Evolutionary conservation across 2,113 vertebrate genomes (phyloP).

Genomic region (Paradoxurus hermaphroditus): DNA sequence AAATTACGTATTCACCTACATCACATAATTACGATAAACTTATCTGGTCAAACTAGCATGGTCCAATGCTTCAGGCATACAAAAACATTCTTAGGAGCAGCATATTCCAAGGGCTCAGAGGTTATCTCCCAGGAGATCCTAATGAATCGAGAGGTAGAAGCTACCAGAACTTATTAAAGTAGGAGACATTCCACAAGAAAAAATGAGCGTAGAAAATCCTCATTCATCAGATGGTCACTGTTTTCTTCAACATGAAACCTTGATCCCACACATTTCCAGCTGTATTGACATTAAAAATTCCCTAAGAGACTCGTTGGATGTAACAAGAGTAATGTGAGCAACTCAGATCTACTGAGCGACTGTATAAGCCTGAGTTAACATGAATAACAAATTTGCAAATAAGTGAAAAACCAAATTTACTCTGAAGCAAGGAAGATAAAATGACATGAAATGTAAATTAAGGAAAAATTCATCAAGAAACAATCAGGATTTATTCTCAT

Average conservation of each 20-base stretch:
- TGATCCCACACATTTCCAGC: background rate
- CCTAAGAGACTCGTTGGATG: background rate
- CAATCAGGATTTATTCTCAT: background rate
- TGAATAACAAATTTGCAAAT: background rate
- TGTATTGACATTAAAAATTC: background rate
- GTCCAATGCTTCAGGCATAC: background rate
- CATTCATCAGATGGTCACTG: background rate
- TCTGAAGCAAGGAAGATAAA: background rate
- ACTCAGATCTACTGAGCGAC: background rate
- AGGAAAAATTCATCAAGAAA: background rate
- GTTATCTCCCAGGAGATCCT: background rate
- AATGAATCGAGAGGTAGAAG: background rate
- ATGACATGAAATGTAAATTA: background rate
- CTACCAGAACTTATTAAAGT: background rate
- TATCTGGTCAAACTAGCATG: background rate
- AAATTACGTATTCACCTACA: background rate
- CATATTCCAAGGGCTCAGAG: background rate
- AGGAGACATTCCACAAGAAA: background rate
- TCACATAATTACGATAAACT: background rate
- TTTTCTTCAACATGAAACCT: background rate
- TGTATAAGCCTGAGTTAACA: background rate
- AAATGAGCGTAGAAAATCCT: background rate
- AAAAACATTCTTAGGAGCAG: background rate
- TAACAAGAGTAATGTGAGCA: background rate
- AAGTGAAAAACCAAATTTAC: background rate